These are phyloP conservation scores for Lasioglossum malachurum DNA, from an alignment of 2,888 invertebrate species.

Conservation along the genomic window DNA sequence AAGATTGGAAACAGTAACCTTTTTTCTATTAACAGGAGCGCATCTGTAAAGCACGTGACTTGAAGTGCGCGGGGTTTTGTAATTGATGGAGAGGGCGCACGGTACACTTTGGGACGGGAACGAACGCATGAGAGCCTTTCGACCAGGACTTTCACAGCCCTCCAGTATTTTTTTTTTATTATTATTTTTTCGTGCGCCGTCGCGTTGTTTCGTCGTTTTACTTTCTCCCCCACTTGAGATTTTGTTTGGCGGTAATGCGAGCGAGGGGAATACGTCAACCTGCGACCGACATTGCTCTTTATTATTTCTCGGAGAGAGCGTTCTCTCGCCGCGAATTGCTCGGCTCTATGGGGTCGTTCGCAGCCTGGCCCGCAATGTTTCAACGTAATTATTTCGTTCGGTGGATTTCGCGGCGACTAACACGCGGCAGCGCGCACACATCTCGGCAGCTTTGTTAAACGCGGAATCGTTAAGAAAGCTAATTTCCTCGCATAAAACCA, in stretches of 20 bases:
- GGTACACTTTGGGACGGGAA: conserved; percentile 44
- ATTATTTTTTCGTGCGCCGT: background rate
- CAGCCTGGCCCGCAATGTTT: background rate
- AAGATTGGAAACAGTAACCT: conserved; percentile 2
- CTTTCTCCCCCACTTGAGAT: conserved; percentile 21
- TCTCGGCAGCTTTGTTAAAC: conserved; percentile 45
- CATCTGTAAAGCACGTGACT: conserved; percentile 6
- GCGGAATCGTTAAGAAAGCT: conserved; percentile 61
- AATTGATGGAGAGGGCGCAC: conserved; percentile 53
- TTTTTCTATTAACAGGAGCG: conserved; percentile 7
- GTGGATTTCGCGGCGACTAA: background rate
- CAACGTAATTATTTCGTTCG: conserved; percentile 44
- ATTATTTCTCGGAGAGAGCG: conserved; percentile 5
- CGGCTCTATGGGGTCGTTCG: background rate
- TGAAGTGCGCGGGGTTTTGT: conserved; percentile 37
- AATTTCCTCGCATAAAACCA: conserved; percentile 61
- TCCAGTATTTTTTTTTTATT: background rate
- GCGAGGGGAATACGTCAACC: conserved; percentile 22
- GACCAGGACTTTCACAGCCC: conserved; percentile 27
- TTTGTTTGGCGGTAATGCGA: conserved; percentile 24
- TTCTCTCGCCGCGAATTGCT: background rate
- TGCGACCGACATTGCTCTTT: conserved; percentile 1
- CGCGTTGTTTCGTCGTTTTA: conserved; percentile 33
- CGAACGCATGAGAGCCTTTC: conserved; percentile 42
- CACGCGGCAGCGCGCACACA: background rate